These are phyloP conservation scores for Tauraco erythrolophus DNA, from an alignment of 2,113 vertebrate species.

Conservation along the genomic window DNA sequence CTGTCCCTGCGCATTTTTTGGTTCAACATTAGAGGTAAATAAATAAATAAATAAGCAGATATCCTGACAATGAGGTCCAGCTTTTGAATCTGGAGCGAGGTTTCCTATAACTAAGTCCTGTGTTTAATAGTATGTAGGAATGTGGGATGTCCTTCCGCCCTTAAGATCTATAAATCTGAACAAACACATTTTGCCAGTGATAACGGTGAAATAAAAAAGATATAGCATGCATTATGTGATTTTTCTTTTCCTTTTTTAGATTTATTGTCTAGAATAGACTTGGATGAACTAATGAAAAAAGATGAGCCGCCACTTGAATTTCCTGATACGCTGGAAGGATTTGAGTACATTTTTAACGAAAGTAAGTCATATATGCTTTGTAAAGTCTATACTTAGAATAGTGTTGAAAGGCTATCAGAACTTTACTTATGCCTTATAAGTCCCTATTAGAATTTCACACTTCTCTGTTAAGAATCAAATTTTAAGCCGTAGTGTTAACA, in stretches of 20 bases:
- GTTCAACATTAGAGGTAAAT: background rate
- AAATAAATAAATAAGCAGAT: background rate
- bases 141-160: background rate
- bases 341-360: slow-evolving; percentile 97
- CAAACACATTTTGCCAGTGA: background rate
- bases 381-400: background rate
- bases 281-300: slow-evolving; percentile 99
- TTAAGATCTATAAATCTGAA: background rate
- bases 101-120: background rate
- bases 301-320: slow-evolving; percentile 96
- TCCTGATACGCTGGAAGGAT: slow-evolving; percentile 94
- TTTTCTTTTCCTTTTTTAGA: slow-evolving; percentile 78
- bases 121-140: background rate
- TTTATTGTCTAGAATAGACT: slow-evolving; percentile 94
- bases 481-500: background rate
- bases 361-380: slow-evolving; percentile 79
- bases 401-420: background rate
- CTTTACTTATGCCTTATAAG: slow-evolving; percentile 7
- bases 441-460: background rate
- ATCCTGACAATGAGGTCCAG: background rate
- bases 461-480: slow-evolving; percentile 18
- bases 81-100: background rate
- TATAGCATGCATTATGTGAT: background rate
- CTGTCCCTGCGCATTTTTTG: background rate
- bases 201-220: background rate